phyloP scores from a whole-genome alignment of 2,797 vertebrate species.

The Agapornis canus region DNA sequence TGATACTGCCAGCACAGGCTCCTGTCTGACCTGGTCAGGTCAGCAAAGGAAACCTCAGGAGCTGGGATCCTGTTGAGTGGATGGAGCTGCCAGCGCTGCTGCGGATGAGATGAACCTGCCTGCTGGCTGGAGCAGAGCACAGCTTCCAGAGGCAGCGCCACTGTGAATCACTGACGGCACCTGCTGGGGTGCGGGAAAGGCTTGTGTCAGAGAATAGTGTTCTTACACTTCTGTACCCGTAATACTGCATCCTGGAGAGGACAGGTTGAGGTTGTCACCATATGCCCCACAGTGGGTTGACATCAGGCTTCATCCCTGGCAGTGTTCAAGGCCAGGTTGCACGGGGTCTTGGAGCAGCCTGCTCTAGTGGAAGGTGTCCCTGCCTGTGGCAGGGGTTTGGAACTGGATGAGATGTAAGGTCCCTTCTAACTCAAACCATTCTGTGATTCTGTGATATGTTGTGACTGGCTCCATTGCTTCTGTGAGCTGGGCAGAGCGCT shows the following conservation, averaged over 20 bases:
- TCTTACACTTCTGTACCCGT: background rate
- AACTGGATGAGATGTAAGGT: background rate
- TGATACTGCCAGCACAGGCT: background rate
- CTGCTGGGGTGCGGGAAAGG: background rate
- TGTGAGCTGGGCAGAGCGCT: background rate
- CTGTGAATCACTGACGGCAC: fast-evolving
- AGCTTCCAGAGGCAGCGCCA: background rate
- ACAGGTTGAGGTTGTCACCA: background rate
- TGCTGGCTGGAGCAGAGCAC: background rate
- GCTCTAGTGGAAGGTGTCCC: background rate
- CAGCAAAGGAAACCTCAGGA: background rate
- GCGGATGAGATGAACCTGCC: background rate
- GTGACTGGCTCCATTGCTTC: background rate
- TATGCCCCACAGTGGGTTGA: background rate
- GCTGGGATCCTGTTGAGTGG: background rate
- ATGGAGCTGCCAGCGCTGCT: fast-evolving
- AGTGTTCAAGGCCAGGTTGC: background rate
- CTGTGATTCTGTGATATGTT: background rate
- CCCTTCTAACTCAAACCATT: background rate
- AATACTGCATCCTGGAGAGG: background rate
- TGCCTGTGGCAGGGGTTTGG: background rate
- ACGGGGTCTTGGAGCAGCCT: background rate
- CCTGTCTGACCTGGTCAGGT: background rate
- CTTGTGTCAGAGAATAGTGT: background rate
- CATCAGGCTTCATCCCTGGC: background rate